These are phyloP conservation scores for Calyptommatus sinebrachiatus DNA, from an alignment of 2,113 vertebrate species.

Conservation along the genomic window DNA sequence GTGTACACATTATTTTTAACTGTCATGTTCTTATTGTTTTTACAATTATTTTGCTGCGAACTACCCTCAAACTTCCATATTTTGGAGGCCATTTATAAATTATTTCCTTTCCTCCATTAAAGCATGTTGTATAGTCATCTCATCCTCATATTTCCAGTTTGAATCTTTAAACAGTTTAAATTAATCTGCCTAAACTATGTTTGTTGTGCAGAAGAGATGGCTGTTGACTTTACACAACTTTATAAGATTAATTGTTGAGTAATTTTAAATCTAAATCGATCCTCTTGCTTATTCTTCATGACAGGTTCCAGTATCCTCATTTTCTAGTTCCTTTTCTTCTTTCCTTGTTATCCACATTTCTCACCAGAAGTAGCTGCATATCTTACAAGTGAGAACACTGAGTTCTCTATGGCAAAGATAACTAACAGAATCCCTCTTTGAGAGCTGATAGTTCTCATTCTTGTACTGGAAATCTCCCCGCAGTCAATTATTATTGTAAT, in stretches of 20 bases:
- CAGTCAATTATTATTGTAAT: background rate
- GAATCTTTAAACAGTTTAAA: background rate
- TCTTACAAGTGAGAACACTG: background rate
- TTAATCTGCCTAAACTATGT: background rate
- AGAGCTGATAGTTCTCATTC: background rate
- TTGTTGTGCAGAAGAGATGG: background rate
- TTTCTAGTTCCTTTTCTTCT: background rate
- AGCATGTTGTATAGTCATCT: background rate
- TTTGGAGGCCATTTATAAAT: no score
- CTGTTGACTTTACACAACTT: background rate
- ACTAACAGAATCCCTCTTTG: conserved; percentile 16
- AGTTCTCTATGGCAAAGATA: conserved; percentile 22
- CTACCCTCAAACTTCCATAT: no score
- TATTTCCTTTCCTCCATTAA: no score
- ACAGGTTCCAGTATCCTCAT: rapidly evolving
- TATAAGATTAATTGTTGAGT: background rate
- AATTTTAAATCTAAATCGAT: background rate
- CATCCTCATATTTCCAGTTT: background rate
- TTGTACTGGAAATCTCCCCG: background rate
- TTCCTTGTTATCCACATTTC: conserved; percentile 8
- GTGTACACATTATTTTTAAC: no score
- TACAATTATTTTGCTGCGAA: no score
- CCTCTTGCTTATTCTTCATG: conserved; percentile 10
- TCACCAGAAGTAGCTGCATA: conserved; percentile 10
- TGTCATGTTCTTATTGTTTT: no score